Base-by-base conservation (phyloP, 92 coral and sea anemone species). In the Phymanthus crucifer region DNA sequence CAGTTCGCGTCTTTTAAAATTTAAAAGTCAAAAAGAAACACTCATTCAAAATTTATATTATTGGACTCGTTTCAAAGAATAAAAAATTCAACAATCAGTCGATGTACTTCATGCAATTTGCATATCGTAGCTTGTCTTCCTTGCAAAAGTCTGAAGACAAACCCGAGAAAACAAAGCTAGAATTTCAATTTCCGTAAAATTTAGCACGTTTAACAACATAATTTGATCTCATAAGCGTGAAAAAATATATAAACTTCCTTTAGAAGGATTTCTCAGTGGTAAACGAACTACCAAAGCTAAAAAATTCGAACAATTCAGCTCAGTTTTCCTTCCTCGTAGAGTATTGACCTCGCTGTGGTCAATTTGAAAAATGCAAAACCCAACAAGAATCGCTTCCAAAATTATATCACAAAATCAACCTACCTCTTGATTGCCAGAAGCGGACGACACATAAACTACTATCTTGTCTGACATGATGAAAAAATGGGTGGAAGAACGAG, bases 381-480 rank as follows among this genome's bases (percentile, higher is more conserved):
- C 29, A 21, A 54, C 10, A 24, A 54, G 64, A 54, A 54, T 29
- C 27, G 24, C 64, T 10, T 26, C 32, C 8, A 67, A 54, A 47
- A 13, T 23, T 35, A 2, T 16, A 40, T 17, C 16, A 12, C 68
- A 29, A 61, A 16, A 21, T 61, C 31, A 1, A 61, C 68, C 82
- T 35, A 88, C 92, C 85, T 89, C 93, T 73, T 74, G 68, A 37
- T 74, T 91, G 36, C 90, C 85, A 23, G 93, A 79, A 38, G 83
- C 78, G 56, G 73, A 77, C 29, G 96, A 88, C 47, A 71, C 26
- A 75, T 74, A 89, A 31, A 91, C 46, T 26, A 80, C 78, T 37
- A 91, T 88, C 71, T 70, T 75, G 56, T 74, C 86, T 78, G 78
- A 73, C 94, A 91, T 91, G 45, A 54, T 91, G 80, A 36, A 12